These are phyloP conservation scores for Thamnaconus septentrionalis DNA, from an alignment of 2,113 vertebrate species.

Conservation along the genomic window DNA sequence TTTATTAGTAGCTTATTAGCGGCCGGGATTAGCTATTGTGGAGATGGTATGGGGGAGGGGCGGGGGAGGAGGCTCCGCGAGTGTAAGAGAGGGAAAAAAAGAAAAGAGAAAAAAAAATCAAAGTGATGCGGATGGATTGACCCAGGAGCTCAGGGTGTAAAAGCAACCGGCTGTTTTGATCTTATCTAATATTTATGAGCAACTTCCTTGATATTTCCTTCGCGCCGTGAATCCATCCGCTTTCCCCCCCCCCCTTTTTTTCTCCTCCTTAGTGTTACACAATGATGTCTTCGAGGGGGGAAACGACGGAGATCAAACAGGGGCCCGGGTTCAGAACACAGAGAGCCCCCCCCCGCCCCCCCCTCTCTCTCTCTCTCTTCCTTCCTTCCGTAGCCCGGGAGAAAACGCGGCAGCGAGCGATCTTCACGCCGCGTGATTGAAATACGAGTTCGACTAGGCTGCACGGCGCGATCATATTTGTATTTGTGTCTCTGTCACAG, in stretches of 20 bases:
- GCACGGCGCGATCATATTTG: constrained; percentile 63
- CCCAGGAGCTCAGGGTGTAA: constrained; percentile 66
- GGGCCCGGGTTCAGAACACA: constrained; percentile 57
- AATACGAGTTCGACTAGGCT: constrained; percentile 67
- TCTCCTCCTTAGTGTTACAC: constrained; percentile 68
- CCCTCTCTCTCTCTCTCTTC: constrained; percentile 16
- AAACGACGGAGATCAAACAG: constrained; percentile 70
- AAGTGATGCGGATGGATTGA: constrained; percentile 65
- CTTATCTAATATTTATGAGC: constrained; percentile 80
- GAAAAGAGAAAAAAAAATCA: constrained; percentile 44
- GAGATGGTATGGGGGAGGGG: constrained; percentile 13
- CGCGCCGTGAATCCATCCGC: constrained; percentile 57
- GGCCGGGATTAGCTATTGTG: constrained; percentile 31
- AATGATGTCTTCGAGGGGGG: constrained; percentile 75
- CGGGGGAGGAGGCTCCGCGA: constrained; percentile 28
- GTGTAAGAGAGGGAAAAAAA: constrained; percentile 33
- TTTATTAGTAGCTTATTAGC: constrained; percentile 58
- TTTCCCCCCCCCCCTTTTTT: constrained; percentile 65
- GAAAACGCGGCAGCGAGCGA: constrained; percentile 62
- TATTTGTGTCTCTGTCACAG: constrained; percentile 68
- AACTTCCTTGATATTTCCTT: constrained; percentile 77
- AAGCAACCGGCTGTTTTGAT: constrained; percentile 74
- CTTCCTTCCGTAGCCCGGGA: constrained; percentile 50
- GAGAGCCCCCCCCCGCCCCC: neutral
- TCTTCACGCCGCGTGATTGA: constrained; percentile 64